phyloP scores from a whole-genome alignment of 1,140 invertebrate species.

The Zaprionus davidi region DNA sequence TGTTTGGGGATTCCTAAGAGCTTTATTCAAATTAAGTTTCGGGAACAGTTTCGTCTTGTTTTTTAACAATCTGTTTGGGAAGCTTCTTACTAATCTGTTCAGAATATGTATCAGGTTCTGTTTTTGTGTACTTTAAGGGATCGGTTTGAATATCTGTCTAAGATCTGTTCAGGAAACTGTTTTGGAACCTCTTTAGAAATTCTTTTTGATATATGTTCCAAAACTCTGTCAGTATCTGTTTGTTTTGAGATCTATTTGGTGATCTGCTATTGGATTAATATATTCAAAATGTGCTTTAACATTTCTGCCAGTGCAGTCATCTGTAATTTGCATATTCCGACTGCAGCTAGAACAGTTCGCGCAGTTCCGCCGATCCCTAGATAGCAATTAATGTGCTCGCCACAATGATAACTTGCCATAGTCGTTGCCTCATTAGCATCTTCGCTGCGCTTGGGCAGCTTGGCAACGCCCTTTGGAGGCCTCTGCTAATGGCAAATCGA shows the following conservation, averaged over 20 bases:
- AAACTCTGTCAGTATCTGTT: too few species aligned
- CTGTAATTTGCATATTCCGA: neutral
- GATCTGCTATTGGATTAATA: neutral
- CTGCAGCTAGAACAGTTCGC: neutral
- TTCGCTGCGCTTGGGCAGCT: constrained; percentile 48
- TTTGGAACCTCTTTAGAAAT: too few species aligned
- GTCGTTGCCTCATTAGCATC: constrained; percentile 34
- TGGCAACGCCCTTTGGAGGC: constrained; percentile 38
- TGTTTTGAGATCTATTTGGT: neutral
- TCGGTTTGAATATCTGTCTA: neutral
- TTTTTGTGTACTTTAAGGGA: neutral
- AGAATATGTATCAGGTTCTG: neutral
- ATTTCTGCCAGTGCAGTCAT: neutral
- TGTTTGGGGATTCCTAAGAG: neutral
- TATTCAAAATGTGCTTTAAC: neutral
- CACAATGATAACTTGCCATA: constrained; percentile 38
- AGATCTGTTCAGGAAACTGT: too few species aligned
- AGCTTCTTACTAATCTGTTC: neutral
- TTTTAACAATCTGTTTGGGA: too few species aligned
- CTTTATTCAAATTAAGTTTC: too few species aligned
- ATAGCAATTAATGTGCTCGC: constrained; percentile 14
- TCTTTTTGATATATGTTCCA: too few species aligned
- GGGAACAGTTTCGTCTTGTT: too few species aligned
- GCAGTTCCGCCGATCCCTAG: neutral
- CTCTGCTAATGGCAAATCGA: constrained; percentile 49